Base-by-base conservation (phyloP, 1,140 invertebrate genomes). In the Anoplolepis gracilipes region DNA sequence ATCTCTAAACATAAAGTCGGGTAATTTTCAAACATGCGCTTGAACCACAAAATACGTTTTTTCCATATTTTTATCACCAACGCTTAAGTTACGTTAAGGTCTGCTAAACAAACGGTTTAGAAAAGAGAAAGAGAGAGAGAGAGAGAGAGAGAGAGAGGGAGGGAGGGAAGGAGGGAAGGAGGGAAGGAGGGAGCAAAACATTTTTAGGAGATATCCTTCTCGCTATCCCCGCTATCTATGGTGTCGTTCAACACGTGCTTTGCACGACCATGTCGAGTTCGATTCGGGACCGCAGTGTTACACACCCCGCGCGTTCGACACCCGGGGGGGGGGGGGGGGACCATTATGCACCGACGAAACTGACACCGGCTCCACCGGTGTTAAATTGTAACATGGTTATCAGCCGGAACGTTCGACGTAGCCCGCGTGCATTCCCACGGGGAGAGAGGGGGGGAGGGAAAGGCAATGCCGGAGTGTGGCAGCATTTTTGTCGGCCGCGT, bases 371-470 rank as follows among this genome's bases (percentile, higher is more conserved):
- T 69, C 67, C 61, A 88, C 86, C 89, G 82, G 87, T 84, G 87
- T 87, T 89, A 91, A 89, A 87, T 88, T 84, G 90, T 91, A 92
- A 90, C 88, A 88, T 81, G 90, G 91, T 92, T 92, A 92, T 92
- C 91, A 88, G 88, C 86, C 75, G 89, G 86, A 90, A 92, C 91
- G 88, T 92, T 92, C 91, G 90, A 91, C 86, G 89, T 85, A 88
- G 84, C 87, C 88, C 86, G 81, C 88, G 86, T 84, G 87, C 90
- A 90, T 92, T 92, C 91, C 90, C 91, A 92, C 90, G 91, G 75
- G 85, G 84, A 39, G 84, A 84, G 30, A 36, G 8, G 64, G 28
- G 49, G 19, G 61, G 30, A 42, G 75, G 39, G 8, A 10, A 42
- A 42, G 39, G 64, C 72, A 81, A 65, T 87, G 77, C 22, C 28